A percentile compares a stretch with the other conserved stretches of the same genome.
These are phyloP conservation scores for Saxidomus purpurata DNA, from an alignment of 1,140 invertebrate species.

Conservation along the genomic window DNA sequence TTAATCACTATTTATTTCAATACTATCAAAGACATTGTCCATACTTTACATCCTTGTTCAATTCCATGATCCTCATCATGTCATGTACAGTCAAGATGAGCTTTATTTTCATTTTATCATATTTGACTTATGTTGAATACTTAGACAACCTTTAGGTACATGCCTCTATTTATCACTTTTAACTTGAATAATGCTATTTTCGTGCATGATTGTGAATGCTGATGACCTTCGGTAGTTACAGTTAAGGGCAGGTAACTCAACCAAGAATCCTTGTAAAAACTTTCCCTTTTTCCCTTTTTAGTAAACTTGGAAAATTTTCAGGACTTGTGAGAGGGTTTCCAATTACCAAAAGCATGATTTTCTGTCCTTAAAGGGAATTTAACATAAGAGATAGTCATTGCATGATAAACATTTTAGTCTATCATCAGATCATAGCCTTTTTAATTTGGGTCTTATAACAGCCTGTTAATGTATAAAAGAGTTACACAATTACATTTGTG, in stretches of 20 bases:
- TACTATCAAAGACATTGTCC: background rate
- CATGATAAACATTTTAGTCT: too few relatives aligned
- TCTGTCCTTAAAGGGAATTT: background rate
- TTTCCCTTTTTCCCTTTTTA: background rate
- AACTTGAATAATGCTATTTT: background rate
- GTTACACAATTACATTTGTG: too few relatives aligned
- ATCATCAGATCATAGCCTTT: too few relatives aligned
- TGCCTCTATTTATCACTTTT: background rate
- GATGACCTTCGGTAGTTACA: background rate
- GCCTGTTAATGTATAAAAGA: too few relatives aligned
- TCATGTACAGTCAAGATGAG: background rate
- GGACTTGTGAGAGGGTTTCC: background rate
- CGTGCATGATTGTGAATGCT: background rate
- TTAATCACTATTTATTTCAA: background rate
- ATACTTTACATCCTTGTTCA: background rate
- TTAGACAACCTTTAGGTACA: background rate
- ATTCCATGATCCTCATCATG: background rate
- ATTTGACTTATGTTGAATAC: background rate
- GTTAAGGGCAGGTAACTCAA: background rate
- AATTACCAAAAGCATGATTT: slow-evolving; percentile 1
- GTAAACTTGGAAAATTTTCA: background rate
- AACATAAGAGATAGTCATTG: too few relatives aligned
- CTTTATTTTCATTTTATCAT: background rate
- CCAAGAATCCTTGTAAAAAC: background rate
- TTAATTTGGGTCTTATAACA: too few relatives aligned